phyloP scores from a whole-genome alignment of 2,888 invertebrate genomes.

The Endotricha flammealis region DNA sequence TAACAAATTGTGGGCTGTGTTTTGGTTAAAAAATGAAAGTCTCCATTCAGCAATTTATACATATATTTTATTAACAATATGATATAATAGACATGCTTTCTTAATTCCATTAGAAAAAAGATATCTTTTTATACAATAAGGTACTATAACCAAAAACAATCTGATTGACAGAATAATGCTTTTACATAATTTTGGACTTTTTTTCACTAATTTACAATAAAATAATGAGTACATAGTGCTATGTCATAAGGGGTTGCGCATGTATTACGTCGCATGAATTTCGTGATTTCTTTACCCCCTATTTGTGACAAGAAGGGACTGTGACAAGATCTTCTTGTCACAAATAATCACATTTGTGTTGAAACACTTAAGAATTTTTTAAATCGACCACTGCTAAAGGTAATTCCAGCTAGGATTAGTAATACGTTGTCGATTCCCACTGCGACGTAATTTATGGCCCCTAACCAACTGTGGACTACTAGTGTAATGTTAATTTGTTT shows the following conservation, averaged over 20 bases:
- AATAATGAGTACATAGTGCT: conserved; percentile 32
- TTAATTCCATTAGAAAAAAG: conserved; percentile 66
- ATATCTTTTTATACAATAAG: conserved; percentile 60
- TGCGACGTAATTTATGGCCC: too few relatives aligned
- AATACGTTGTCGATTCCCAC: too few relatives aligned
- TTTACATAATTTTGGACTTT: conserved; percentile 44
- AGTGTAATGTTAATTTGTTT: conserved; percentile 7
- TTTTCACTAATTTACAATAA: conserved; percentile 45
- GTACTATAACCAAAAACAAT: conserved; percentile 51
- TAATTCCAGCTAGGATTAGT: too few relatives aligned
- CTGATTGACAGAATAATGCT: conserved; percentile 43
- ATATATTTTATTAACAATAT: conserved; percentile 77
- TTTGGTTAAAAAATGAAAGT: conserved; percentile 46
- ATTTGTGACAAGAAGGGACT: too few relatives aligned
- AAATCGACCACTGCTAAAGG: too few relatives aligned
- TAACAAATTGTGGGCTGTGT: too few relatives aligned
- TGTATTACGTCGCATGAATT: too few relatives aligned
- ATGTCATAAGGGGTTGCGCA: too few relatives aligned
- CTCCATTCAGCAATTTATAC: conserved; percentile 63
- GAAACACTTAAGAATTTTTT: too few relatives aligned
- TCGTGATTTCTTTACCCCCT: too few relatives aligned
- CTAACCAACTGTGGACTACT: conserved; percentile 19
- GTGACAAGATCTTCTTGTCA: too few relatives aligned
- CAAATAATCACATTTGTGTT: too few relatives aligned
- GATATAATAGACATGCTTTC: conserved; percentile 72